These are phyloP conservation scores for Aulostomus chinensis DNA, from an alignment of 2,797 vertebrate genomes.

Conservation along the genomic window DNA sequence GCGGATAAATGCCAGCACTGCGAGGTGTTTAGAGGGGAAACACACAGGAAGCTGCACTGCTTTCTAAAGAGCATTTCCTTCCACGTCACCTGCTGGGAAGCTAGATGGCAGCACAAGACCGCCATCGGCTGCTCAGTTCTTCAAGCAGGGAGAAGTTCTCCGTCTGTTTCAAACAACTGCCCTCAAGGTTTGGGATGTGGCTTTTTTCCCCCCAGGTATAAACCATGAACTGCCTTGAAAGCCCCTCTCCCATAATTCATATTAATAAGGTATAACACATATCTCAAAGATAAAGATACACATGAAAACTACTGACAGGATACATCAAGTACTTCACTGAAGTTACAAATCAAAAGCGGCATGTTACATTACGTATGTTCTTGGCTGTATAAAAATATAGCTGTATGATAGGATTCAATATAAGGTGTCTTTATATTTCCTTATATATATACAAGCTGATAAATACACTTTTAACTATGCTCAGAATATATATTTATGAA, in stretches of 20 bases:
- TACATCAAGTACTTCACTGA: constrained; percentile 47
- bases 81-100: constrained; percentile 13
- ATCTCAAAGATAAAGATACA: constrained; percentile 7
- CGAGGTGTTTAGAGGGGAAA: no score
- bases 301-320: constrained; percentile 22
- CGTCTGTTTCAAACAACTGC: no score
- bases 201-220: no score
- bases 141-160: no score
- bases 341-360: constrained; percentile 32
- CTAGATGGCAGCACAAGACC: constrained; percentile 72
- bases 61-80: background rate
- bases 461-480: constrained; percentile 9
- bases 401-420: constrained; percentile 41
- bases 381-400: constrained; percentile 54
- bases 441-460: constrained; percentile 40
- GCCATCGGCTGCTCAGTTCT: no score
- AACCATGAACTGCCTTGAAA: no score
- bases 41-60: no score
- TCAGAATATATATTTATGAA: constrained; percentile 22
- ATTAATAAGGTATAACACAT: no score
- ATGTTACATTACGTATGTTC: constrained; percentile 26
- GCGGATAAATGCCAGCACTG: no score
- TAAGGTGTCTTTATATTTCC: constrained; percentile 33
- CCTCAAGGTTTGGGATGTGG: no score
- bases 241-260: no score